Conservation (phyloP, 2,113 vertebrate genomes). For the Psittacula cyanocephala region DNA sequence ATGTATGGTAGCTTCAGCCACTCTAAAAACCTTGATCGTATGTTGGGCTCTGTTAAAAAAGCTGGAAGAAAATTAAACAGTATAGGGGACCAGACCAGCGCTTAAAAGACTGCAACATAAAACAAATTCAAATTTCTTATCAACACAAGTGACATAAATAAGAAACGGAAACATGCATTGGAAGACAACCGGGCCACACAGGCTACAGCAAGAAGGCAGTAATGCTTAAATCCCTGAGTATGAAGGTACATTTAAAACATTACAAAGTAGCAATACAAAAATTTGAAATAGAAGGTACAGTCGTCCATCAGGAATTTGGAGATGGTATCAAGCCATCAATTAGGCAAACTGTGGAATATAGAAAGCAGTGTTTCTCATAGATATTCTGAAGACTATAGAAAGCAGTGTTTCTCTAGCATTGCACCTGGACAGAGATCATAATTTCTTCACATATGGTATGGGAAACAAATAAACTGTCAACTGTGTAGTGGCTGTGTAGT, state of each 20-base stretch:
- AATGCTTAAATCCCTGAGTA: neutral
- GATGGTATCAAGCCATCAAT: neutral
- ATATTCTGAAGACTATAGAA: neutral
- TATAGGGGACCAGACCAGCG: neutral
- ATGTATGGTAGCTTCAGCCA: neutral
- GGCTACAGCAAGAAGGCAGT: neutral
- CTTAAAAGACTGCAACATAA: neutral
- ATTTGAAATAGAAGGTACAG: neutral
- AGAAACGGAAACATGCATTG: neutral
- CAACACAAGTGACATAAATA: neutral
- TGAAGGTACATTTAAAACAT: neutral
- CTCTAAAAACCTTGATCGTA: neutral
- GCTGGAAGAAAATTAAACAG: neutral
- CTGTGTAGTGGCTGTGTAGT: rapidly evolving
- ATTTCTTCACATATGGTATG: neutral
- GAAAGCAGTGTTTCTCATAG: neutral
- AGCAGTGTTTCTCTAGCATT: neutral
- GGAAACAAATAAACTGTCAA: neutral
- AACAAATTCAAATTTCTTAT: neutral
- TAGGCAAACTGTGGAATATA: neutral
- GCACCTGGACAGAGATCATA: neutral
- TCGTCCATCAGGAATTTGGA: neutral
- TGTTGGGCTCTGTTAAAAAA: neutral
- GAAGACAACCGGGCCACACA: neutral
- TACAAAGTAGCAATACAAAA: neutral